Conservation (phyloP, 2,113 vertebrate genomes). For the Okapia johnstoni region DNA sequence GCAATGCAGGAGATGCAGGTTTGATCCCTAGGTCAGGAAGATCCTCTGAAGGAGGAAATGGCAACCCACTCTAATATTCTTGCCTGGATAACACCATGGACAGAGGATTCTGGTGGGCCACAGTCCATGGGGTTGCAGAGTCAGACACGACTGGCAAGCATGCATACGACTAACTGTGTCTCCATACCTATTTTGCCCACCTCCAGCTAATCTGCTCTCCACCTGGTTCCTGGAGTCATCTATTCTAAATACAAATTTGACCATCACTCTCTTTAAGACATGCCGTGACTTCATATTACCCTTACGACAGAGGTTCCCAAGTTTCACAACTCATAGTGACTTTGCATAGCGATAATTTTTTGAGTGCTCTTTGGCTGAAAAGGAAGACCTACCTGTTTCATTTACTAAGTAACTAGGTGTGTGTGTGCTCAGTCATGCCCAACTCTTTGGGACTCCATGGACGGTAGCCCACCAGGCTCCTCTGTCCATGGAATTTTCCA, state of each 20-base stretch:
- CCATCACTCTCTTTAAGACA: neutral
- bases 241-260: neutral
- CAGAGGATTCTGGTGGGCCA: neutral
- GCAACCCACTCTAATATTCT: neutral
- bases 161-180: neutral
- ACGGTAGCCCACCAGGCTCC: neutral
- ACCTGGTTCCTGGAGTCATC: neutral
- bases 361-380: accelerated
- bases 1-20: neutral
- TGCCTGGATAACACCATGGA: neutral
- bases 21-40: neutral
- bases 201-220: neutral
- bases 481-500: neutral
- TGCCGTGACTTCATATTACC: neutral
- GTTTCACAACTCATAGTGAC: neutral
- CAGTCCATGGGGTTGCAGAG: neutral
- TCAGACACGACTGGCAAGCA: neutral
- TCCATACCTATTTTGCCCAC: neutral
- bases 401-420: too few species aligned
- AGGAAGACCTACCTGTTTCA: neutral
- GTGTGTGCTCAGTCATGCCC: neutral
- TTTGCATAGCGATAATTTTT: neutral
- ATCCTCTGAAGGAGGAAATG: neutral
- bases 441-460: neutral
- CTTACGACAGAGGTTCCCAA: neutral